A percentile compares a stretch with the other conserved stretches of the same genome.
These are phyloP conservation scores for Oligia fasciuncula DNA, from an alignment of 2,888 invertebrate species.

Conservation along the genomic window DNA sequence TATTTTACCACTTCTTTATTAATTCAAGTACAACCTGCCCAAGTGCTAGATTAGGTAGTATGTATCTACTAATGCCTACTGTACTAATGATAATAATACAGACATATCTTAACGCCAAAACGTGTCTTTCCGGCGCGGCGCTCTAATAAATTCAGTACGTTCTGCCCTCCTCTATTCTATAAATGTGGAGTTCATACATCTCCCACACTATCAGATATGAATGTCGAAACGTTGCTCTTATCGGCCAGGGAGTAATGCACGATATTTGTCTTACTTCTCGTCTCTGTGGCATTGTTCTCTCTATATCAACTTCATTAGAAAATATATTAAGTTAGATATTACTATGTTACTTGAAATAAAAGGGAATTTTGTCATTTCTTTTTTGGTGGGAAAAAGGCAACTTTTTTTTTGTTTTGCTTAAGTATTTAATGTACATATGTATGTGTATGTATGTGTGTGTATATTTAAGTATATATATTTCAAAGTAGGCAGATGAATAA, in stretches of 20 bases:
- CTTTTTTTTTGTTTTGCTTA: background rate
- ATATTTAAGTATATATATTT: no score
- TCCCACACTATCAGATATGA: constrained; percentile 79
- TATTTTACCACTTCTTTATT: background rate
- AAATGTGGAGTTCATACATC: constrained; percentile 73
- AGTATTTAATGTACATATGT: no score
- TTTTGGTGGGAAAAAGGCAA: background rate
- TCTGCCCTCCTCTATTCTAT: constrained; percentile 47
- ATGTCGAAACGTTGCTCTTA: constrained; percentile 82
- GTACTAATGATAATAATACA: background rate
- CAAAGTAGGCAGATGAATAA: background rate
- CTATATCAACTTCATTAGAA: constrained; percentile 75
- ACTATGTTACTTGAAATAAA: constrained; percentile 13
- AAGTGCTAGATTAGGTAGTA: background rate
- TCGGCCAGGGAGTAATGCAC: constrained; percentile 82
- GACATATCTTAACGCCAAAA: background rate
- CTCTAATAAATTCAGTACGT: constrained; percentile 31
- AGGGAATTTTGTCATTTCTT: background rate
- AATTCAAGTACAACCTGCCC: background rate
- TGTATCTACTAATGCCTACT: background rate
- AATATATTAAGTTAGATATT: constrained; percentile 48
- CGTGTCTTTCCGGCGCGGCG: background rate
- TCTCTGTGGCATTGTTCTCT: constrained; percentile 80
- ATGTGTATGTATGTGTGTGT: no score
- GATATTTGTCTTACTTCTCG: constrained; percentile 80